Percentiles rank a stretch among this genome's conserved stretches.
phyloP scores from a whole-genome alignment of 2,113 vertebrate species.

The Halcyon malimbica region DNA sequence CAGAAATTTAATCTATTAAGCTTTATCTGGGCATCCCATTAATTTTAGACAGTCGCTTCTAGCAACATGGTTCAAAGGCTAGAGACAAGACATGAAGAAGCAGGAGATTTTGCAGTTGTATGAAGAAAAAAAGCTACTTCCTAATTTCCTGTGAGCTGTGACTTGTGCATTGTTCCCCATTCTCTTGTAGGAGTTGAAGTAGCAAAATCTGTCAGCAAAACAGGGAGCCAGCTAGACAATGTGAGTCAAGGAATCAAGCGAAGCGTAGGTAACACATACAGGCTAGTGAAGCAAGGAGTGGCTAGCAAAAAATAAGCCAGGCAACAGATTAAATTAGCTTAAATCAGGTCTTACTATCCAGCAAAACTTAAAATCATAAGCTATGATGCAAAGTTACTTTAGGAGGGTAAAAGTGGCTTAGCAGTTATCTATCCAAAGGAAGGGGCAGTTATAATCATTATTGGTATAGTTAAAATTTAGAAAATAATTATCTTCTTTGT shows the following conservation, averaged over 20 bases:
- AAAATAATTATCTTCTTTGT: background rate
- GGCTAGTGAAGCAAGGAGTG: background rate
- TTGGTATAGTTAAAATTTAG: background rate
- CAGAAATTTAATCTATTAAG: slow-evolving; percentile 7
- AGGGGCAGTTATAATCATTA: background rate
- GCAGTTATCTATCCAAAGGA: background rate
- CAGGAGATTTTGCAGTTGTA: background rate
- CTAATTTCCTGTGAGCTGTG: slow-evolving; percentile 3
- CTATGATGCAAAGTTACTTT: background rate
- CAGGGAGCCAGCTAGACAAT: background rate
- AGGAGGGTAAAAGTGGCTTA: background rate
- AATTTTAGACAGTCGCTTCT: background rate
- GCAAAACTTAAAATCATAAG: background rate
- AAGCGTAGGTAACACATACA: background rate
- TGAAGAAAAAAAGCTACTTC: background rate
- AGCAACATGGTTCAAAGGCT: background rate
- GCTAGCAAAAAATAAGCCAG: background rate
- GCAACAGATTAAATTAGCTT: background rate
- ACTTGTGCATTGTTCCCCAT: background rate
- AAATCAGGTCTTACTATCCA: background rate
- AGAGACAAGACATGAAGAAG: background rate
- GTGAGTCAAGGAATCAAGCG: background rate
- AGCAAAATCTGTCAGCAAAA: slow-evolving; percentile 15
- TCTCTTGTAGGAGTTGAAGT: background rate
- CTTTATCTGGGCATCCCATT: background rate